phyloP scores from a whole-genome alignment of 2,888 invertebrate genomes.

The Schrankia costaestrigalis region DNA sequence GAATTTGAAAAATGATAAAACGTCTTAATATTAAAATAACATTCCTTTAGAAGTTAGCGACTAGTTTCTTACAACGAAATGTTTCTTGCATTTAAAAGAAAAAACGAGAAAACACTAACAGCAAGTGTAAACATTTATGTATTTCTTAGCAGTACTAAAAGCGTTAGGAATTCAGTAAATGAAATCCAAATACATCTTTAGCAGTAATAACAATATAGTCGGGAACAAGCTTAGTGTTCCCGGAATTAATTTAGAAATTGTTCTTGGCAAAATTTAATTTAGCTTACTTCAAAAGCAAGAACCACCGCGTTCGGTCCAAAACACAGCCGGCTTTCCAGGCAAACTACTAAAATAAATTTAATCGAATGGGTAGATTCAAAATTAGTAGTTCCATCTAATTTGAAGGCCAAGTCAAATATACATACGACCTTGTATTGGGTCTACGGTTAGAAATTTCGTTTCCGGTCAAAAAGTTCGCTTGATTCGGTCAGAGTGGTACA shows the following conservation, averaged over 20 bases:
- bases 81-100: too few relatives aligned
- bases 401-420: constrained; percentile 28
- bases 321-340: constrained; percentile 28
- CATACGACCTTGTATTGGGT: constrained; percentile 15
- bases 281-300: constrained; percentile 33
- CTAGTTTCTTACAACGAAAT: too few relatives aligned
- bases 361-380: constrained; percentile 21
- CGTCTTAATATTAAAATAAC: too few relatives aligned
- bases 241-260: constrained; percentile 35
- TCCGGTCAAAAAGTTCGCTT: constrained; percentile 17
- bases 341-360: constrained; percentile 32
- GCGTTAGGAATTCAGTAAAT: constrained; percentile 1
- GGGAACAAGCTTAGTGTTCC: constrained; percentile 24
- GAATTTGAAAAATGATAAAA: too few relatives aligned
- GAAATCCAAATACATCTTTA: constrained; percentile 1
- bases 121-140: too few relatives aligned
- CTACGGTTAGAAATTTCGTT: constrained; percentile 18
- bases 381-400: constrained; percentile 25
- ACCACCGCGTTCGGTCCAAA: constrained; percentile 19
- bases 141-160: neutral
- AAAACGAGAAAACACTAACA: too few relatives aligned
- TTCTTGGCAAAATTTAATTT: constrained; percentile 32
- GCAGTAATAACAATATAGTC: too few relatives aligned
- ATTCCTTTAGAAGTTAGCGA: too few relatives aligned
- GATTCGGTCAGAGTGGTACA: constrained; percentile 4